Percentiles rank a stretch among this genome's conserved stretches.
phyloP scores from a whole-genome alignment of 2,888 invertebrate species.

The Gerris lacustris region DNA sequence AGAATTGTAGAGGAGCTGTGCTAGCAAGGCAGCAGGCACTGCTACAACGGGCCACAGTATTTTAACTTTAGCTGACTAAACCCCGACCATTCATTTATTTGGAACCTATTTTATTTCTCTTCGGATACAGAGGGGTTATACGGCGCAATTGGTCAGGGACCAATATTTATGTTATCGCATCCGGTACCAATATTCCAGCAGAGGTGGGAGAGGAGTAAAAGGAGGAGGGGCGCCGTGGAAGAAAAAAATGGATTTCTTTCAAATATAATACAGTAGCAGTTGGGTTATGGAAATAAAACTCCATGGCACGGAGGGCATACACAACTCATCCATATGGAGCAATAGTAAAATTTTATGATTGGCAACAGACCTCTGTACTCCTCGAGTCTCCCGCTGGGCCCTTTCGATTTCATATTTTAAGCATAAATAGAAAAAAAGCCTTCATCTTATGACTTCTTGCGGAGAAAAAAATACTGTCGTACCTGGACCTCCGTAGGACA shows the following conservation, averaged over 20 bases:
- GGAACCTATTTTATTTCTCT: too few species aligned
- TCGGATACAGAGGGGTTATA: too few species aligned
- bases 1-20: too few species aligned
- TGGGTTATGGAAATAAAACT: background rate
- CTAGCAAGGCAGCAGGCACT: background rate
- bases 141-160: background rate
- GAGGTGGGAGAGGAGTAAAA: background rate
- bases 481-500: background rate
- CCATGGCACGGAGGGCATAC: conserved; percentile 14
- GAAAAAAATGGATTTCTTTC: conserved; percentile 9
- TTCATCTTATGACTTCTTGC: background rate
- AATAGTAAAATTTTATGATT: conserved; percentile 27
- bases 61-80: too few species aligned
- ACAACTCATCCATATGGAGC: conserved; percentile 28
- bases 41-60: background rate
- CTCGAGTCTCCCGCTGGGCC: background rate
- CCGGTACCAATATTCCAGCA: background rate
- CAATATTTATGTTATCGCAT: conserved; percentile 3
- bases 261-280: background rate
- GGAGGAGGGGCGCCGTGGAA: background rate
- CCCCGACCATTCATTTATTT: too few species aligned
- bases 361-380: background rate
- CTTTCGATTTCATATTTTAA: background rate
- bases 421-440: background rate
- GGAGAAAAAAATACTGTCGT: background rate